These are phyloP conservation scores for Zonotrichia leucophrys DNA, from an alignment of 2,113 vertebrate genomes.

Conservation along the genomic window DNA sequence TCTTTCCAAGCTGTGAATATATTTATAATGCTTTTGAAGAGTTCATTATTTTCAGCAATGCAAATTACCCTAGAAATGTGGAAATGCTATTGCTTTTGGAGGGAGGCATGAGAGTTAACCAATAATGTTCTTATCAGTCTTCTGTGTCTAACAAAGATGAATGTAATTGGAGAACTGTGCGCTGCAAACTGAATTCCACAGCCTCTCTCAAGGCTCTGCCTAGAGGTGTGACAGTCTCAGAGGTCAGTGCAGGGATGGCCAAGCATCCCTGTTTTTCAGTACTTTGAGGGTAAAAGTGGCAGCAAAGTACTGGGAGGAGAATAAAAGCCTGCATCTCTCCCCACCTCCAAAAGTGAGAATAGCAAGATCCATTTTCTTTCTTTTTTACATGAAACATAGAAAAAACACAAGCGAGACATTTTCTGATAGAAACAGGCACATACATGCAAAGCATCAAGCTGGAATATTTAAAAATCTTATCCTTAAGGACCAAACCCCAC, in stretches of 20 bases:
- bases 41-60: constrained; percentile 34
- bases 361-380: constrained; percentile 41
- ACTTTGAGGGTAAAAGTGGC: not conserved
- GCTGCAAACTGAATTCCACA: not conserved
- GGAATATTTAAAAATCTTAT: constrained; percentile 52
- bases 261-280: not conserved
- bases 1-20: constrained; percentile 59
- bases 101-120: not conserved
- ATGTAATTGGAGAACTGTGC: not conserved
- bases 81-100: constrained; percentile 31
- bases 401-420: constrained; percentile 65
- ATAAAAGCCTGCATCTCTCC: not conserved
- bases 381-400: constrained; percentile 58
- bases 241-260: not conserved
- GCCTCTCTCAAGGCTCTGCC: not conserved
- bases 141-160: not conserved
- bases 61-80: constrained; percentile 42
- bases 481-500: constrained; percentile 66
- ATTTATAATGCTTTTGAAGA: constrained; percentile 54
- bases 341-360: constrained; percentile 43
- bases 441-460: constrained; percentile 59
- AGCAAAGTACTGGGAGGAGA: not conserved
- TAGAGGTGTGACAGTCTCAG: not conserved
- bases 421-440: constrained; percentile 47
- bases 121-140: not conserved